Evolutionary conservation across 2,888 invertebrate genomes (phyloP).

Genomic region (Piscicola geometra): DNA sequence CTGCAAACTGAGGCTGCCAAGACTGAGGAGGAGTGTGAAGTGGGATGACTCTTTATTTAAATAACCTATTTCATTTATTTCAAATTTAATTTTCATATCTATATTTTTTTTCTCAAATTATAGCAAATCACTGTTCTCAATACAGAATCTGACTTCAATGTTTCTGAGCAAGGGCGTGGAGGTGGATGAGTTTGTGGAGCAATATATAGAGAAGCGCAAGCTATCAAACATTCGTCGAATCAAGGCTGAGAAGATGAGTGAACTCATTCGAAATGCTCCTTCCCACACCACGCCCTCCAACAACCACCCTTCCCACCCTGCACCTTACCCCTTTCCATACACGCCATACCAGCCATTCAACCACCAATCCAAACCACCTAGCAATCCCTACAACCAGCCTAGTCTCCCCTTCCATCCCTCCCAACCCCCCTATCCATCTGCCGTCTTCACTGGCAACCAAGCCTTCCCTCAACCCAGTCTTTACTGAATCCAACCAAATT

Average conservation of each 20-base stretch:
- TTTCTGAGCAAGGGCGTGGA: conserved; percentile 70
- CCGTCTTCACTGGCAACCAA: background rate
- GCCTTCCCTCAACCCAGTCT: conserved; percentile 10
- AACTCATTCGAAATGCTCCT: conserved; percentile 47
- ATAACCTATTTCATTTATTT: background rate
- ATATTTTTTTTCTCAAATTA: background rate
- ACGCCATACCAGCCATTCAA: background rate
- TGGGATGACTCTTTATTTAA: conserved; percentile 46
- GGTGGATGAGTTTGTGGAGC: conserved; percentile 76
- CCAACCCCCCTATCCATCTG: background rate
- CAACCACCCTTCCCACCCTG: background rate
- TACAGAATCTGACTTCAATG: conserved; percentile 67
- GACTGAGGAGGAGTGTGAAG: conserved; percentile 87
- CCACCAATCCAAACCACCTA: background rate
- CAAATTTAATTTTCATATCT: background rate
- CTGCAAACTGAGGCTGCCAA: conserved; percentile 86
- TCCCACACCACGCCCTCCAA: background rate
- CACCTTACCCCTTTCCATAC: background rate
- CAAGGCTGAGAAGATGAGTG: conserved; percentile 85
- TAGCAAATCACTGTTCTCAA: background rate
- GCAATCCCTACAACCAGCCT: background rate
- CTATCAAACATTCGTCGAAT: conserved; percentile 76
- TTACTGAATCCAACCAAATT: background rate
- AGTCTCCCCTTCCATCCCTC: conserved; percentile 4
- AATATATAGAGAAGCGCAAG: conserved; percentile 72